Evolutionary conservation across 92 coral and sea anemone genomes (phyloP), one percentile per base, ranked within the genome.

Genomic region (Epizoanthus scotinus): DNA sequence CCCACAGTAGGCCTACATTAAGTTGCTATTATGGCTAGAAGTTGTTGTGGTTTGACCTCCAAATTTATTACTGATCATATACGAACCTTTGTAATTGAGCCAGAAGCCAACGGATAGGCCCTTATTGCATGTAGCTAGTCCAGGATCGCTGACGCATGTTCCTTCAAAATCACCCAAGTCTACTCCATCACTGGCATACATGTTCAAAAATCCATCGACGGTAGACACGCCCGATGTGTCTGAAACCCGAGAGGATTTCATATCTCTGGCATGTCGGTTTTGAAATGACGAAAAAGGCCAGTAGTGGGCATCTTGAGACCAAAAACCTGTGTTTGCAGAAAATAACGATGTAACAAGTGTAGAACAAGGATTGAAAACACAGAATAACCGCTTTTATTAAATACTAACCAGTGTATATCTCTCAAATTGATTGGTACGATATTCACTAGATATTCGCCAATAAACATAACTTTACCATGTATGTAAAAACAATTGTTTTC

Each of bases 101-200:
- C 78, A 71, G 62, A 71, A 71, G 78, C 78, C 36, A 6, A 71
- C 78, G 6, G 78, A 71, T 13, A 71, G 55, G 21, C 78, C 78
- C 31, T 53, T 27, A 8, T 29, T n/a, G 55, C 78, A 25, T 24
- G n/a, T n/a, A n/a, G n/a, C n/a, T n/a, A 26, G 61, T 4, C 78
- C 78, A 12, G 78, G 78, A 27, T 71, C 47, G 55, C 78, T 71
- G 14, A 74, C 38, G 3, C 19, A n/a, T 4, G 80, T 57, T 12
- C 24, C 22, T 25, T 5, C 29, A 50, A 71, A 71, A 17, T 53
- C 17, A 3, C 80, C 80, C 67, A 74, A 58, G 28, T 57, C 66
- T 12, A 56, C 80, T 9, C 67, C 25, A 20, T 66, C 56, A 3
- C 5, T 12, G 18, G 26, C 67, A 19, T 74, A 74, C 20, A 56